Percentiles rank a stretch among this genome's conserved stretches.
These are phyloP conservation scores for Ochlodes sylvanus DNA, from an alignment of 2,888 invertebrate species.

Conservation along the genomic window DNA sequence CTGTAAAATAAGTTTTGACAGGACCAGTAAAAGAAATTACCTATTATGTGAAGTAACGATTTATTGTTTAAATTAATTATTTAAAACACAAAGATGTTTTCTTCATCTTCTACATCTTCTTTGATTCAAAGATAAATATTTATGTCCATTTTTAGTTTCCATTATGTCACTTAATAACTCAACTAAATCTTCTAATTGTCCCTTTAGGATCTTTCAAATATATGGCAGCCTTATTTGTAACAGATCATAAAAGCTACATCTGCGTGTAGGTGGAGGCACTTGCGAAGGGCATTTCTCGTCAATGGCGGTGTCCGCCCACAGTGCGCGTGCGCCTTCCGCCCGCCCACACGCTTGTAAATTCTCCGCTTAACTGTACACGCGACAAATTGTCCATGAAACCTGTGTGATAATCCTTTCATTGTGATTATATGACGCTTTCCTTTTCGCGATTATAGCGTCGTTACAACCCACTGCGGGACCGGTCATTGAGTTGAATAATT, in stretches of 20 bases:
- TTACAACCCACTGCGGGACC: conserved; percentile 9
- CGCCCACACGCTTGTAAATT: conserved; percentile 76
- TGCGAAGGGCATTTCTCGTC: conserved; percentile 65
- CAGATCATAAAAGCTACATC: conserved; percentile 64
- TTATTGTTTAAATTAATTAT: too few species aligned
- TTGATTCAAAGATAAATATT: too few species aligned
- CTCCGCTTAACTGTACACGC: conserved; percentile 72
- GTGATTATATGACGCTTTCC: conserved; percentile 56
- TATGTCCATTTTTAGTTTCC: too few species aligned
- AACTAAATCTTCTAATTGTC: background rate
- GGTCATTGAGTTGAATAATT: conserved; percentile 16
- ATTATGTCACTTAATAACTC: too few species aligned
- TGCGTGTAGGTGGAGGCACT: conserved; percentile 61
- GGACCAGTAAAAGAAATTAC: too few species aligned
- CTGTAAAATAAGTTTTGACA: too few species aligned
- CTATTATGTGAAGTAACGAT: too few species aligned
- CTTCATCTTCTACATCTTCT: too few species aligned
- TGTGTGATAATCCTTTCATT: conserved; percentile 61
- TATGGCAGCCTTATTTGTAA: conserved; percentile 52
- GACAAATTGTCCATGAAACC: conserved; percentile 71
- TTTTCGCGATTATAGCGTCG: conserved; percentile 42
- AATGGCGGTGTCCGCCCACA: conserved; percentile 73
- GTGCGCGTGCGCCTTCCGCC: conserved; percentile 63
- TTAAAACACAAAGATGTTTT: too few species aligned
- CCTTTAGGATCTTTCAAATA: conserved; percentile 25